Base-by-base conservation (phyloP, 2,113 vertebrate species). In the Aplodontia rufa region DNA sequence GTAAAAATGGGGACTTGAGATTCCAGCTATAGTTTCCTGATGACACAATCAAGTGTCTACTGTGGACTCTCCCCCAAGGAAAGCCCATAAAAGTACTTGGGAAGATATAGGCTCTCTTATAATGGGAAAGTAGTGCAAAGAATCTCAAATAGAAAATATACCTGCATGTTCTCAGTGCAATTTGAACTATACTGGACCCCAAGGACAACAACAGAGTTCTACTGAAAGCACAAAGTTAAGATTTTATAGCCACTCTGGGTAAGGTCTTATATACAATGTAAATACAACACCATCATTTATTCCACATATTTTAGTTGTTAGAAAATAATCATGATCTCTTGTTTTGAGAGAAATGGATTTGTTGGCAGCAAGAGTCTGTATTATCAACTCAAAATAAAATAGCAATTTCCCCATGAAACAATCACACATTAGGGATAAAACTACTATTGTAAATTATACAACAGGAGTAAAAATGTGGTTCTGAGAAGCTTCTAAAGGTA, bases 181-280 rank as follows among this genome's bases (percentile, higher is more conserved):
- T 97, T 93, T 96, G 92, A 96, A 68, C 90, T 94, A 88, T 42
- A 97, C 47, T 90, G 86, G 72, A 97, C 94, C 53, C 88, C n/a
- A 92, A 95, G 88, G 96, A 91, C 82, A 87, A 75, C 68, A 96
- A 13, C 53, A 69, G 3, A 3, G 4, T 88, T 87, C 81, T 89
- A 85, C 8, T 60, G 72, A 82, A 97, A 96, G 35, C 81, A 94
- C 78, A 89, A 60, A 60, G 53, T 62, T 92, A 96, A 97, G 58
- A 69, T 79, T 91, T 97, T 95, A 96, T 64, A 74, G 42, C 30
- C 85, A 89, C 55, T 51, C 85, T 94, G 97, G 74, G 78, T 84
- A 85, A 82, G 74, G 49, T 4, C 76, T 49, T 88, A 8, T 75
- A 76, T 72, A 85, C 37, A 81, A 78, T 58, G 37, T 58, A 91